Evolutionary conservation across 2,113 vertebrate genomes (phyloP).

Genomic region (Grammomys dolichurus): DNA sequence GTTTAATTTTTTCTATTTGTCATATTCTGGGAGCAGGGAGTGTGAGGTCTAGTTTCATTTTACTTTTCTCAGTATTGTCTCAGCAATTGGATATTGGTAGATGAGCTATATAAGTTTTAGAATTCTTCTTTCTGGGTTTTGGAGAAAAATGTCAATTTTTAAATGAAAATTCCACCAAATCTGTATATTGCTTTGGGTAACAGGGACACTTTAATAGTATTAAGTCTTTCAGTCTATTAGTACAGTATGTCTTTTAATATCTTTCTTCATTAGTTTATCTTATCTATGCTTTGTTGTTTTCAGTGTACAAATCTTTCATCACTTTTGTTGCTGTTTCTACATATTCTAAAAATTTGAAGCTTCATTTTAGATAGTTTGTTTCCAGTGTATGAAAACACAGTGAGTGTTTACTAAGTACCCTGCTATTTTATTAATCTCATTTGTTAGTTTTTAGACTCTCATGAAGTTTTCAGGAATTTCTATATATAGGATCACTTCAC

Average conservation of each 20-base stretch:
- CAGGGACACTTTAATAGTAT: conserved; percentile 7
- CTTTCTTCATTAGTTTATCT: conserved; percentile 15
- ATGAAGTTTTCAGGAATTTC: background rate
- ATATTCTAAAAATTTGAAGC: conserved; percentile 1
- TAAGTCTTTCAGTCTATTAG: background rate
- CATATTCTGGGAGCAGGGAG: background rate
- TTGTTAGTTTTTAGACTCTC: conserved; percentile 10
- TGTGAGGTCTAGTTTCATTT: background rate
- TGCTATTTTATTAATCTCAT: conserved; percentile 6
- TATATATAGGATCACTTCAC: background rate
- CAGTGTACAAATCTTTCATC: background rate
- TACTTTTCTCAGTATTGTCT: conserved; percentile 1
- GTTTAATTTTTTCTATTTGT: conserved; percentile 1
- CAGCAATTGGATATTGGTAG: background rate
- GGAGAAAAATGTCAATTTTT: background rate
- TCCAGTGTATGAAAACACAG: background rate
- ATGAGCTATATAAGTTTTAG: conserved; percentile 1
- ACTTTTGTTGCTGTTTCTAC: background rate
- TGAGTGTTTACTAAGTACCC: background rate
- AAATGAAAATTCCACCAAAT: background rate
- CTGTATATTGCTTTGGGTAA: background rate
- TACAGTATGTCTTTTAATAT: background rate
- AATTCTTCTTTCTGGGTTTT: background rate
- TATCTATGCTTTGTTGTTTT: background rate
- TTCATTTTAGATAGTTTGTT: background rate